Evolutionary conservation across 2,888 invertebrate genomes (phyloP).

Genomic region (Drosophila silvestris): DNA sequence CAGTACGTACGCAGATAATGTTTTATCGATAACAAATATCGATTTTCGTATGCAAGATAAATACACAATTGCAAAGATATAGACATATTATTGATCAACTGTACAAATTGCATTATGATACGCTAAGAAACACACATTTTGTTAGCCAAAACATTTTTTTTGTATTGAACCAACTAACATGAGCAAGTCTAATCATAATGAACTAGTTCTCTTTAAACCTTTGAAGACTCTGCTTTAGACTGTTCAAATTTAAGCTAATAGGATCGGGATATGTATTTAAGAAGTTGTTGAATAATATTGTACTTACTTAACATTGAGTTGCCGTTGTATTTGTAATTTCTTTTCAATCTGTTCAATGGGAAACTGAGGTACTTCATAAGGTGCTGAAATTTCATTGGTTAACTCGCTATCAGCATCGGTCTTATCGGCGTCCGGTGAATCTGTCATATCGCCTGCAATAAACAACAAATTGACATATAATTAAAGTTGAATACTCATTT

Average conservation of each 20-base stretch:
- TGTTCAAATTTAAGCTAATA: not conserved
- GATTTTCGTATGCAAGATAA: too few relatives aligned
- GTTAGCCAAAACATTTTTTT: not conserved
- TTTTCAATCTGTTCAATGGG: conserved; percentile 99
- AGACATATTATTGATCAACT: too few relatives aligned
- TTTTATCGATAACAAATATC: too few relatives aligned
- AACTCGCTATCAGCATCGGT: conserved; percentile 61
- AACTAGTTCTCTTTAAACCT: not conserved
- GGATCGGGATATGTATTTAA: not conserved
- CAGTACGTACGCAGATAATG: not conserved
- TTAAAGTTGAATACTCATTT: conserved; percentile 7
- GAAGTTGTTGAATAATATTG: not conserved
- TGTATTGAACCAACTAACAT: not conserved
- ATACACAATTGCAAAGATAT: too few relatives aligned
- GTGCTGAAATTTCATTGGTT: conserved; percentile 95
- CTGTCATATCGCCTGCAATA: conserved; percentile 73
- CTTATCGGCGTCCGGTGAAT: conserved; percentile 62
- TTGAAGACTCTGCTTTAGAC: not conserved
- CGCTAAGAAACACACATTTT: too few relatives aligned
- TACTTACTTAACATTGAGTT: conserved; percentile 94
- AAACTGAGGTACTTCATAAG: conserved; percentile 98
- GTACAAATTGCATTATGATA: too few relatives aligned
- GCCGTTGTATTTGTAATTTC: conserved; percentile 94
- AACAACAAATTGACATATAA: conserved; percentile 31
- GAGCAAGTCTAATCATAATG: not conserved